Percentiles rank a stretch among this genome's conserved stretches.
Evolutionary conservation across 2,797 vertebrate species (phyloP).

Genomic region (Helarctos malayanus): DNA sequence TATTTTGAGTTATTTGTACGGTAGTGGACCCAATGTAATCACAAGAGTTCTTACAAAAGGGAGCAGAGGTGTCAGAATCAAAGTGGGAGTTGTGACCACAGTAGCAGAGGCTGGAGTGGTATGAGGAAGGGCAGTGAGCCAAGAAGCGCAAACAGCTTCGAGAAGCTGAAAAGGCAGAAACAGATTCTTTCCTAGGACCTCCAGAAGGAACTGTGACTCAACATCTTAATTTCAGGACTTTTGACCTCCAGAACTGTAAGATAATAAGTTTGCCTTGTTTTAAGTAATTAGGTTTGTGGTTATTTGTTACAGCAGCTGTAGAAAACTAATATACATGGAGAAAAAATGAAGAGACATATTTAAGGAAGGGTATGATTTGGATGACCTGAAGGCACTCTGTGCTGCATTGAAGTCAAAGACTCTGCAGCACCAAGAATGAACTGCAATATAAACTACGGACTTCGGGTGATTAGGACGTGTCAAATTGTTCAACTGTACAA

Average conservation of each 20-base stretch:
- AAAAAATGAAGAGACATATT: background rate
- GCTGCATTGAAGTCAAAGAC: background rate
- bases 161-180: background rate
- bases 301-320: background rate
- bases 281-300: background rate
- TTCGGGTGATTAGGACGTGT: background rate
- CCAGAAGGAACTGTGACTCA: background rate
- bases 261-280: background rate
- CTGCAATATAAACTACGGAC: background rate
- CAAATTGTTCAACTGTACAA: background rate
- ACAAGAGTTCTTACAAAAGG: background rate
- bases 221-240: background rate
- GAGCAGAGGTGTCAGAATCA: background rate
- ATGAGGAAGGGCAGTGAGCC: background rate
- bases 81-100: no score
- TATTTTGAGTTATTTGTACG: background rate
- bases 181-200: background rate
- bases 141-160: background rate
- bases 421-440: background rate
- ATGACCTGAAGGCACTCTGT: background rate
- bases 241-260: background rate
- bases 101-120: background rate
- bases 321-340: background rate
- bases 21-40: background rate
- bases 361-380: background rate